Evolutionary conservation across 2,113 vertebrate genomes (phyloP).

Genomic region (Oryzias celebensis): DNA sequence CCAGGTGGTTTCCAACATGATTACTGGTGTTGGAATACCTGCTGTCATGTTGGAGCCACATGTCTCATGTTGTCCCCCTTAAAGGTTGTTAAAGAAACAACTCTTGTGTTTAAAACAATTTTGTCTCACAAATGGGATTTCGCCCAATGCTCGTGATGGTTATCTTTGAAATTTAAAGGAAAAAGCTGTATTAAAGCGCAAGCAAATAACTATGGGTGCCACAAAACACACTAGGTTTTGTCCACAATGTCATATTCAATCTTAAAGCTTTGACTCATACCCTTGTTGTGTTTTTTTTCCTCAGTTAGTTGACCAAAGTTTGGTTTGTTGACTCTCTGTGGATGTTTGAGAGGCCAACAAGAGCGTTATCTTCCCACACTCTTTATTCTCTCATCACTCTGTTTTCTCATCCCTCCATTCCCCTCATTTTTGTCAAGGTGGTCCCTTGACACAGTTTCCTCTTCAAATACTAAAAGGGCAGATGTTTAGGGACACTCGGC

Average conservation of each 20-base stretch:
- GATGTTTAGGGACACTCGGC: constrained; percentile 21
- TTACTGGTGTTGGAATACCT: too few species aligned
- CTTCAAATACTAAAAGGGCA: constrained; percentile 21
- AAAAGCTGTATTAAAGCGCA: too few species aligned
- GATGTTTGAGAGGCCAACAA: constrained; percentile 47
- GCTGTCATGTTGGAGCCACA: too few species aligned
- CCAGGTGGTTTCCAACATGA: too few species aligned
- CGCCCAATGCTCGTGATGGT: too few species aligned
- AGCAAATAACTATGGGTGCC: too few species aligned
- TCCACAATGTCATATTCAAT: constrained; percentile 5
- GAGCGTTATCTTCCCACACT: constrained; percentile 15
- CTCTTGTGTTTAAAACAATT: too few species aligned
- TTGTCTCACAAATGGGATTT: too few species aligned
- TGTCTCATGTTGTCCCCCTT: too few species aligned
- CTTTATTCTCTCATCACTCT: constrained; percentile 28
- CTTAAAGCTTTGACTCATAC: constrained; percentile 41
- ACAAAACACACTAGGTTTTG: neutral
- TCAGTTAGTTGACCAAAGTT: constrained; percentile 37
- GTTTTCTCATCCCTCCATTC: constrained; percentile 25
- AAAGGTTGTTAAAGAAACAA: too few species aligned
- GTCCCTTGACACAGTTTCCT: constrained; percentile 20
- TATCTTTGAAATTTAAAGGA: too few species aligned
- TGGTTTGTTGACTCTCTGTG: constrained; percentile 37
- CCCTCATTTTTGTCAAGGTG: constrained; percentile 26
- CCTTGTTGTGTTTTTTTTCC: constrained; percentile 38